These are phyloP conservation scores for Pterois miles DNA, from an alignment of 2,797 vertebrate genomes.

Conservation along the genomic window DNA sequence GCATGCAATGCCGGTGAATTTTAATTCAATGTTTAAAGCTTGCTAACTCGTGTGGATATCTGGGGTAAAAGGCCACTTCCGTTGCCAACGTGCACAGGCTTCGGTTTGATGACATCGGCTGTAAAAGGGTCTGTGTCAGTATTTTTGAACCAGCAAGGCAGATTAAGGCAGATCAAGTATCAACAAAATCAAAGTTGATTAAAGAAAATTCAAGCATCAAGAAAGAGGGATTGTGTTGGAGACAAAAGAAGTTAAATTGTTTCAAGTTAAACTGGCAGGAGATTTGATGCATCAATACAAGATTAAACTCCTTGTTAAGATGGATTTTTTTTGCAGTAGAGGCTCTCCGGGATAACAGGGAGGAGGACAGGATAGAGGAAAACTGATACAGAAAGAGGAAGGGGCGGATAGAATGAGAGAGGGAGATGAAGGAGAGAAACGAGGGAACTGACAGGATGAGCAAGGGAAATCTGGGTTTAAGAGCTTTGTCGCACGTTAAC, in stretches of 20 bases:
- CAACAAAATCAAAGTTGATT: too few relatives aligned
- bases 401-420: background rate
- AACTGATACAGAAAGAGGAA: conserved; percentile 25
- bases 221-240: background rate
- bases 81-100: too few relatives aligned
- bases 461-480: conserved; percentile 78
- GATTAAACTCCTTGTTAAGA: conserved; percentile 34
- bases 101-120: too few relatives aligned
- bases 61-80: too few relatives aligned
- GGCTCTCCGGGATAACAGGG: conserved; percentile 10
- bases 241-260: background rate
- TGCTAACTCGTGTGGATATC: too few relatives aligned
- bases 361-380: conserved; percentile 21
- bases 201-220: background rate
- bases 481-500: conserved; percentile 73
- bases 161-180: too few relatives aligned
- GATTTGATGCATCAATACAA: conserved; percentile 8
- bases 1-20: too few relatives aligned
- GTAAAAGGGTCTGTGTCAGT: too few relatives aligned
- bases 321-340: conserved; percentile 7
- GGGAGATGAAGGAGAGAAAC: conserved; percentile 35
- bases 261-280: conserved; percentile 2
- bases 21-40: too few relatives aligned
- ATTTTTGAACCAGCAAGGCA: too few relatives aligned
- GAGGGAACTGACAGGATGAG: conserved; percentile 45